phyloP scores from a whole-genome alignment of 2,888 invertebrate species.

The Ectemnius lituratus region DNA sequence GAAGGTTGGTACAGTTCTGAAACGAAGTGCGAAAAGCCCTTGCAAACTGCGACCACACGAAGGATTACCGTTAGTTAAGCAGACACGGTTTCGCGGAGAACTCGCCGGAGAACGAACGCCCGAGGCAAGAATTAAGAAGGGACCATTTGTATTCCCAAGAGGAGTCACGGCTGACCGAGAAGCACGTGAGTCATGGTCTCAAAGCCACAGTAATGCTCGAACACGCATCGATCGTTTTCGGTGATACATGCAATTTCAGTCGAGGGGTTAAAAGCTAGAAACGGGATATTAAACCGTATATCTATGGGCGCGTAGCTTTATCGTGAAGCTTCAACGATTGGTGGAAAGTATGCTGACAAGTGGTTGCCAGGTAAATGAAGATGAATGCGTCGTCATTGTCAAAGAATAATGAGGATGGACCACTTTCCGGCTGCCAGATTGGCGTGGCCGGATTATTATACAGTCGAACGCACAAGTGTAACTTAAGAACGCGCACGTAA shows the following conservation, averaged over 20 bases:
- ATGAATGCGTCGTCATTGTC: background rate
- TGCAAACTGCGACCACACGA: constrained; percentile 22
- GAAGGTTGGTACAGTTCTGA: too few relatives aligned
- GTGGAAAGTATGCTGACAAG: background rate
- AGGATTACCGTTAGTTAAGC: constrained; percentile 43
- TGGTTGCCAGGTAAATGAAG: constrained; percentile 4
- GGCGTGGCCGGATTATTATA: constrained; percentile 28
- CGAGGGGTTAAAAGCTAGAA: constrained; percentile 15
- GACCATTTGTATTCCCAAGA: constrained; percentile 51
- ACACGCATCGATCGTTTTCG: constrained; percentile 45
- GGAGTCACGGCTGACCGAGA: constrained; percentile 34
- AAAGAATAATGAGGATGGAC: constrained; percentile 23
- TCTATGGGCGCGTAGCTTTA: background rate
- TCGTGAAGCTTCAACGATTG: background rate
- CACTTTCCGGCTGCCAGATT: constrained; percentile 53
- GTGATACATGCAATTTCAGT: constrained; percentile 34
- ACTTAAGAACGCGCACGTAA: constrained; percentile 25
- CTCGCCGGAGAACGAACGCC: constrained; percentile 14
- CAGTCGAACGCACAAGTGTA: constrained; percentile 23
- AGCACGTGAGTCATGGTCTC: constrained; percentile 45
- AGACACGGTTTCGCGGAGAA: constrained; percentile 35
- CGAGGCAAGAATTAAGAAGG: constrained; percentile 18
- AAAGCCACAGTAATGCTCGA: constrained; percentile 23
- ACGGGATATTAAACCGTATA: background rate
- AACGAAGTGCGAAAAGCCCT: too few relatives aligned